A percentile compares a stretch with the other conserved stretches of the same genome.
Conservation (phyloP, 2,888 invertebrate genomes). For the Tribolium freemani region DNA sequence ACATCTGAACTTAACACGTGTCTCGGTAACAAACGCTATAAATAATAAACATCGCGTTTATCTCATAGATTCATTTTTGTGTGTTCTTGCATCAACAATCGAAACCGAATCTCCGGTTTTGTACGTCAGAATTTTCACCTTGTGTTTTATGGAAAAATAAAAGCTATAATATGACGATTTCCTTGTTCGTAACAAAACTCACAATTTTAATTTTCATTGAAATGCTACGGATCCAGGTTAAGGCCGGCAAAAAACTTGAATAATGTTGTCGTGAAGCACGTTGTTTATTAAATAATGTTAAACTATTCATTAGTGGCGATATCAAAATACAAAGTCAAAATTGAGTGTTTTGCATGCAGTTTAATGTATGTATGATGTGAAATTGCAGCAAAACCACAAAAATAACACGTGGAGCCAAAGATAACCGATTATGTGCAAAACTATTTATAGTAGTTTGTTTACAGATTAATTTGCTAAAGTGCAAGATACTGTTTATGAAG, state of each 20-base stretch:
- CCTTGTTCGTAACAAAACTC: slow-evolving; percentile 25
- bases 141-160: slow-evolving; percentile 1
- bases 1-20: slow-evolving; percentile 43
- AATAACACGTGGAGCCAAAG: slow-evolving; percentile 10
- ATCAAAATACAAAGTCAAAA: background rate
- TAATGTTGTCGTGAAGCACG: slow-evolving; percentile 46
- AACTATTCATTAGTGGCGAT: slow-evolving; percentile 1
- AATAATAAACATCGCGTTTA: slow-evolving; percentile 38
- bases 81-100: background rate
- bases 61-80: slow-evolving; percentile 16
- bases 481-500: slow-evolving; percentile 11
- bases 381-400: slow-evolving; percentile 2
- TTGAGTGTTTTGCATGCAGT: background rate
- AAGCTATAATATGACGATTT: slow-evolving; percentile 15
- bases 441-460: slow-evolving; percentile 35
- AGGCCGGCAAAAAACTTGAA: slow-evolving; percentile 49
- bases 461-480: slow-evolving; percentile 8
- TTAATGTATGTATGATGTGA: background rate
- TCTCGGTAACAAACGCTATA: slow-evolving; percentile 40
- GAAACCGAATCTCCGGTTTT: background rate
- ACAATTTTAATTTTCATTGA: slow-evolving; percentile 47
- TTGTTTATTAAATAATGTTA: slow-evolving; percentile 44
- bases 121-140: background rate
- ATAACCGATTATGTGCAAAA: slow-evolving; percentile 18
- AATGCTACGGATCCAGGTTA: slow-evolving; percentile 52